phyloP scores from a whole-genome alignment of 1,140 invertebrate species.

The Eupeodes corollae region DNA sequence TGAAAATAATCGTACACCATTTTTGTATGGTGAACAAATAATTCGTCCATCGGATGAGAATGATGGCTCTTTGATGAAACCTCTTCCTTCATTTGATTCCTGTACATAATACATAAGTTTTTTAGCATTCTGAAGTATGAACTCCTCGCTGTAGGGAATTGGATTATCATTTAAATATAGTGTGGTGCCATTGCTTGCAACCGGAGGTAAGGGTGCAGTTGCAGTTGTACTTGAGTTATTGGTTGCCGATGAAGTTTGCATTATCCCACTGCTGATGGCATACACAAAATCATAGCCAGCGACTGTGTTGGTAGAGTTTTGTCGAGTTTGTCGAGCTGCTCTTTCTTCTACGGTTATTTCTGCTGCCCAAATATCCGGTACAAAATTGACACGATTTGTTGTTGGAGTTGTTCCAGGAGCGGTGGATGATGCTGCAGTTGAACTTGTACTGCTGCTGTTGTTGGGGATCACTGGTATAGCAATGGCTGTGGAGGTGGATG shows the following conservation, averaged over 20 bases:
- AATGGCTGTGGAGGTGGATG: conserved; percentile 1
- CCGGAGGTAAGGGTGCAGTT: not conserved
- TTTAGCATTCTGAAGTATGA: conserved; percentile 61
- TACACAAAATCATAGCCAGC: conserved; percentile 34
- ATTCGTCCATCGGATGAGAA: conserved; percentile 80
- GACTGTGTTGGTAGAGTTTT: conserved; percentile 16
- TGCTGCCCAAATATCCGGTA: conserved; percentile 35
- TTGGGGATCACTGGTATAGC: not conserved
- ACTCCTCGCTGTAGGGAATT: conserved; percentile 1
- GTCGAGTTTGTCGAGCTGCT: conserved; percentile 20
- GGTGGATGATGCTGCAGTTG: not conserved
- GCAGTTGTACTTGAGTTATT: not conserved
- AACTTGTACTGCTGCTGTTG: not conserved
- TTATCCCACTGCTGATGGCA: conserved; percentile 33
- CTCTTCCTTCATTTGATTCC: conserved; percentile 77
- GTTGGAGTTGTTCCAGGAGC: not conserved
- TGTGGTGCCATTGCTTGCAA: not conserved
- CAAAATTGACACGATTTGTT: conserved; percentile 22
- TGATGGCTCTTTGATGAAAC: conserved; percentile 79
- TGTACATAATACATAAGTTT: conserved; percentile 74
- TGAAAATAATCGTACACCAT: conserved; percentile 68
- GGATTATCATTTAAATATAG: conserved; percentile 5
- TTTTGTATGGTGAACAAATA: conserved; percentile 79
- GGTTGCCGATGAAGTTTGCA: conserved; percentile 13
- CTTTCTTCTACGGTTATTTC: conserved; percentile 34